These are phyloP conservation scores for Osmoderma eremita DNA, from an alignment of 2,888 invertebrate genomes.

Conservation along the genomic window DNA sequence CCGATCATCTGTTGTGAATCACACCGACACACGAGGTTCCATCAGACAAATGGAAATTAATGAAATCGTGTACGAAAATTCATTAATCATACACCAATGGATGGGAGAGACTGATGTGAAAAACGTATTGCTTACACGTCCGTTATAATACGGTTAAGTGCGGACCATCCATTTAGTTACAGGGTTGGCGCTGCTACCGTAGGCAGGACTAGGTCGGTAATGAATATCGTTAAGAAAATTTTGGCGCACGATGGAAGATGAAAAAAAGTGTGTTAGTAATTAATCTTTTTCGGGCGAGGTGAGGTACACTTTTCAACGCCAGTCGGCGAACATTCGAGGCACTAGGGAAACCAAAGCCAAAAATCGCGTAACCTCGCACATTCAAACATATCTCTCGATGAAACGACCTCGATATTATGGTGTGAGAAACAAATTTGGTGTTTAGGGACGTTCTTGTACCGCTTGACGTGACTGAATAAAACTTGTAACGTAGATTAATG, in stretches of 20 bases:
- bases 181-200: not conserved
- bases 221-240: slow-evolving; percentile 42
- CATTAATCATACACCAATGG: slow-evolving; percentile 47
- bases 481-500: slow-evolving; percentile 35
- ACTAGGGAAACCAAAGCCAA: slow-evolving; percentile 15
- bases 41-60: slow-evolving; percentile 62
- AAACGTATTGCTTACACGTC: slow-evolving; percentile 35
- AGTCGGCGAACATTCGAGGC: not conserved
- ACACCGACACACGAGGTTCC: slow-evolving; percentile 56
- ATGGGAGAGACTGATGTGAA: slow-evolving; percentile 55
- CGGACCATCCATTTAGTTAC: slow-evolving; percentile 4
- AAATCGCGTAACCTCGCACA: slow-evolving; percentile 25
- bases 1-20: slow-evolving; percentile 52
- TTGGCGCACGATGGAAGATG: slow-evolving; percentile 45
- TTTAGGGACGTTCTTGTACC: slow-evolving; percentile 30
- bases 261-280: slow-evolving; percentile 38
- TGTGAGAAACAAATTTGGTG: slow-evolving; percentile 37
- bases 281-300: slow-evolving; percentile 35
- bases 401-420: slow-evolving; percentile 26
- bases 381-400: slow-evolving; percentile 11
- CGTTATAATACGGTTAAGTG: slow-evolving; percentile 5
- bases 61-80: slow-evolving; percentile 58
- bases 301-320: slow-evolving; percentile 28
- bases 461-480: slow-evolving; percentile 35
- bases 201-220: not conserved